Percentiles rank a stretch among this genome's conserved stretches.
phyloP scores from a whole-genome alignment of 1,140 invertebrate genomes.

The Diabrotica undecimpunctata region DNA sequence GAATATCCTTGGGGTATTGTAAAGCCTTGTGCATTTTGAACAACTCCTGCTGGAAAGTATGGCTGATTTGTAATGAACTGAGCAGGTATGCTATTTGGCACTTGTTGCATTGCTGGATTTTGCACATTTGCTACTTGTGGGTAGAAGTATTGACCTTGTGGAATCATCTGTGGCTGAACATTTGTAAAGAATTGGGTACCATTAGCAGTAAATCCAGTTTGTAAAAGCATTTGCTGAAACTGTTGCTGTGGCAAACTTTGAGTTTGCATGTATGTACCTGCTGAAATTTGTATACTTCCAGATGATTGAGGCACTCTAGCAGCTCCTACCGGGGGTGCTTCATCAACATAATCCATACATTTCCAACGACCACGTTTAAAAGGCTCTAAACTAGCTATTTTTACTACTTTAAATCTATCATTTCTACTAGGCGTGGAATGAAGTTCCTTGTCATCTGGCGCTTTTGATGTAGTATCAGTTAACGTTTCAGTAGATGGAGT shows the following conservation, averaged over 20 bases:
- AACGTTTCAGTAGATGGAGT: conserved; percentile 28
- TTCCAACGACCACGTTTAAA: conserved; percentile 92
- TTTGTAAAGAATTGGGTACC: conserved; percentile 40
- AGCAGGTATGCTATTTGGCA: conserved; percentile 37
- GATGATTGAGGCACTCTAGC: conserved; percentile 32
- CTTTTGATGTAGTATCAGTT: conserved; percentile 24
- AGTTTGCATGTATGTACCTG: conserved; percentile 41
- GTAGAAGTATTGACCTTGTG: conserved; percentile 45
- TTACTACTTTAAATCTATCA: conserved; percentile 93
- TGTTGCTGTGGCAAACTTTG: conserved; percentile 46
- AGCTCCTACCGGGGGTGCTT: conserved; percentile 37
- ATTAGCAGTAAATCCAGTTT: conserved; percentile 39
- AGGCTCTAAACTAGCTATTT: conserved; percentile 93
- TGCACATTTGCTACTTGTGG: conserved; percentile 36
- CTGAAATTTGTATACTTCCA: conserved; percentile 26
- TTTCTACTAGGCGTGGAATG: conserved; percentile 56
- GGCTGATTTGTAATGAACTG: conserved; percentile 42
- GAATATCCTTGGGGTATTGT: conserved; percentile 38
- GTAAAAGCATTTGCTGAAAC: conserved; percentile 45
- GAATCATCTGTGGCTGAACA: conserved; percentile 40
- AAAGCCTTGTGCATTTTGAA: conserved; percentile 35
- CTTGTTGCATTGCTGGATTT: conserved; percentile 34
- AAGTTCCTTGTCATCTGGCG: conserved; percentile 40
- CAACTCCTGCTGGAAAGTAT: conserved; percentile 38
- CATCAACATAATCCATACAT: conserved; percentile 93